Conservation (phyloP, 2,797 vertebrate genomes). For the Rhynchotus rufescens region DNA sequence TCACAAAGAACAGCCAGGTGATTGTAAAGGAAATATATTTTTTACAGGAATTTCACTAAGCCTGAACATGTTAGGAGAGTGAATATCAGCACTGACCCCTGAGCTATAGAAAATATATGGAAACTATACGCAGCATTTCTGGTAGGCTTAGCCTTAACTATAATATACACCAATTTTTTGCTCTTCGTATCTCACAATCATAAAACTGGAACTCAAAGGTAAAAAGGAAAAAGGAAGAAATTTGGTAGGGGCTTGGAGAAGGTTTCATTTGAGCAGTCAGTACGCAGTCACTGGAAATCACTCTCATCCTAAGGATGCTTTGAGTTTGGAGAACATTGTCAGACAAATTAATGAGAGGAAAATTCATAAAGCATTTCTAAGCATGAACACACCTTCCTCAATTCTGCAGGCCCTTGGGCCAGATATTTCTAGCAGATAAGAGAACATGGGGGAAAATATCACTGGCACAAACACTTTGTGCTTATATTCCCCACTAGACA, state of each 20-base stretch:
- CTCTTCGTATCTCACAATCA: not conserved
- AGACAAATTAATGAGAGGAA: not conserved
- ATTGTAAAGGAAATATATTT: not conserved
- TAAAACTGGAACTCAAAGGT: not conserved
- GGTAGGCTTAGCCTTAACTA: not conserved
- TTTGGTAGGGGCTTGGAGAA: not conserved
- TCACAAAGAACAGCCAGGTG: not conserved
- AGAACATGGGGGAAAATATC: not conserved
- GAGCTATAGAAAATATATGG: not conserved
- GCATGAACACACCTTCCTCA: not conserved
- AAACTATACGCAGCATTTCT: not conserved
- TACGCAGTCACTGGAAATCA: not conserved
- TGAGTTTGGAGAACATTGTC: not conserved
- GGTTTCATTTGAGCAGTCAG: not conserved
- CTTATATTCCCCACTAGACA: not conserved
- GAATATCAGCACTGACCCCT: not conserved
- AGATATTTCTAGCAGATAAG: not conserved
- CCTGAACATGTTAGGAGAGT: not conserved
- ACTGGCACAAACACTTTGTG: not conserved
- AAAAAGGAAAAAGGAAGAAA: not conserved
- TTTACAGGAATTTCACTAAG: not conserved
- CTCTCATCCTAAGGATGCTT: not conserved
- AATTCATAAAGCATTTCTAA: not conserved
- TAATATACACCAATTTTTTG: not conserved
- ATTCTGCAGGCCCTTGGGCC: not conserved